A percentile compares a stretch with the other conserved stretches of the same genome.
These are phyloP conservation scores for Entelurus aequoreus DNA, from an alignment of 2,113 vertebrate species.

Conservation along the genomic window DNA sequence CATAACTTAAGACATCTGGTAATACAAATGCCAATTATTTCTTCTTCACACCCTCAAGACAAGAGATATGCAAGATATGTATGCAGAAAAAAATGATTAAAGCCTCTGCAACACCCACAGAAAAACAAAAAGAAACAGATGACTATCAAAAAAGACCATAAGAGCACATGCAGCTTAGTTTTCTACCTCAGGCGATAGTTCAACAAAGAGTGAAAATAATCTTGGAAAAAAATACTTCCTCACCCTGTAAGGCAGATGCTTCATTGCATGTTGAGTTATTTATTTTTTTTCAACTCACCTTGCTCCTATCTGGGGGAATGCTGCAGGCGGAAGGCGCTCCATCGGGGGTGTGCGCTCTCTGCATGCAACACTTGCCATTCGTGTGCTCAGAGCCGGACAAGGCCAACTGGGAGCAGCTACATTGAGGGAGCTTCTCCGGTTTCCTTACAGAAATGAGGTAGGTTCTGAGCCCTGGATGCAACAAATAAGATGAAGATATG, in stretches of 20 bases:
- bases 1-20: conserved; percentile 1
- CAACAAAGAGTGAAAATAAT: too few relatives aligned
- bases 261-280: neutral
- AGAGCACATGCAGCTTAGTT: conserved; percentile 20
- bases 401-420: conserved; percentile 78
- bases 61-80: neutral
- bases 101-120: conserved; percentile 40
- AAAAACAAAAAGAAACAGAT: conserved; percentile 10
- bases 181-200: conserved; percentile 27
- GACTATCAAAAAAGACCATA: conserved; percentile 16
- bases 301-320: conserved; percentile 40
- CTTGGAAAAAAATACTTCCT: neutral
- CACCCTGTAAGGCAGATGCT: neutral
- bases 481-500: conserved; percentile 12
- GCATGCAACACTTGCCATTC: conserved; percentile 42
- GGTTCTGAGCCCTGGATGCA: conserved; percentile 84
- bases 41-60: neutral
- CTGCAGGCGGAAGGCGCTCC: conserved; percentile 54
- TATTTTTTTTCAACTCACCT: conserved; percentile 35
- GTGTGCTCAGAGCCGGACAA: conserved; percentile 67
- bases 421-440: conserved; percentile 74
- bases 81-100: conserved; percentile 5
- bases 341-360: conserved; percentile 57
- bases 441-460: conserved; percentile 90
- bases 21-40: neutral